phyloP scores from a whole-genome alignment of 2,888 invertebrate species.

The Dynastes grantii region DNA sequence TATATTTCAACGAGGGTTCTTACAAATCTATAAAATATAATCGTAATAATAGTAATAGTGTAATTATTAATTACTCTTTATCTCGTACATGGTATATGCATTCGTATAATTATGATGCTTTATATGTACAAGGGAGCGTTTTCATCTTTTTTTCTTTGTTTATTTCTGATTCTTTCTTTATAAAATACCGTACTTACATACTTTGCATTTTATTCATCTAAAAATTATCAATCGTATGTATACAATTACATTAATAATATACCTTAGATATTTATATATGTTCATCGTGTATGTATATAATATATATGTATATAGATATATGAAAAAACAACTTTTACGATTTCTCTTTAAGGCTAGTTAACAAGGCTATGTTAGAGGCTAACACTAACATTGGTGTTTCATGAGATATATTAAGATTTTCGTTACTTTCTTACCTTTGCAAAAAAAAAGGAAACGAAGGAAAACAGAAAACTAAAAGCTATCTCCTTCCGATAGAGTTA shows the following conservation, averaged over 20 bases:
- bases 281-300: constrained; percentile 27
- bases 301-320: constrained; percentile 39
- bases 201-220: background rate
- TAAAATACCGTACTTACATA: constrained; percentile 11
- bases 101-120: constrained; percentile 14
- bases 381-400: constrained; percentile 59
- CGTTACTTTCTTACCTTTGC: constrained; percentile 4
- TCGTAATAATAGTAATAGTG: constrained; percentile 8
- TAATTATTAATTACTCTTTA: background rate
- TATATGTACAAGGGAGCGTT: constrained; percentile 21
- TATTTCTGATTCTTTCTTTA: background rate
- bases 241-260: constrained; percentile 10
- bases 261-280: constrained; percentile 29
- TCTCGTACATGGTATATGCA: background rate
- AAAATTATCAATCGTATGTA: constrained; percentile 8
- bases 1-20: constrained; percentile 4
- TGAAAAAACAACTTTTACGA: constrained; percentile 43
- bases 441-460: background rate
- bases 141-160: background rate
- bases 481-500: no score
- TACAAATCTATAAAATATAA: constrained; percentile 39
- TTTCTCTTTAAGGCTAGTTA: constrained; percentile 56
- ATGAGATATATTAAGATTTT: constrained; percentile 45
- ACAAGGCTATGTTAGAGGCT: constrained; percentile 61
- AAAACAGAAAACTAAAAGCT: background rate